Conservation (phyloP, 2,113 vertebrate genomes). For the Pelobates fuscus region DNA sequence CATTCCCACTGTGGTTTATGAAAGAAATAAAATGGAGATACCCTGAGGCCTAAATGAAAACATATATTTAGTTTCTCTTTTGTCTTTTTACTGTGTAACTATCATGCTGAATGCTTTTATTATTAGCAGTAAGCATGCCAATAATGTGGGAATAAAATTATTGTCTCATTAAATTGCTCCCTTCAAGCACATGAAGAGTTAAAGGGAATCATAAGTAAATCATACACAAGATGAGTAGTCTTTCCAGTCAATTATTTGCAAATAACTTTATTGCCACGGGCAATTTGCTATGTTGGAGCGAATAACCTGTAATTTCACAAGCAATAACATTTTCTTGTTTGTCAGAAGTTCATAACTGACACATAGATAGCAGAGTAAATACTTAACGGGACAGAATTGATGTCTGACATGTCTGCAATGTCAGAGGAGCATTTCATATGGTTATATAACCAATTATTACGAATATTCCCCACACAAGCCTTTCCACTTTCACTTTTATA, state of each 20-base stretch:
- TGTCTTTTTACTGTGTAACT: conserved; percentile 50
- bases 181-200: not conserved
- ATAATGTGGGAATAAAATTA: not conserved
- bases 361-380: not conserved
- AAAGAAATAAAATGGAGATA: conserved; percentile 58
- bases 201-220: conserved; percentile 3
- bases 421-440: no score
- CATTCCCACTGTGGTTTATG: conserved; percentile 52
- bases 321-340: conserved; percentile 20
- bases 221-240: conserved; percentile 16
- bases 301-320: conserved; percentile 31
- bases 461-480: no score
- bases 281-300: not conserved
- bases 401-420: not conserved
- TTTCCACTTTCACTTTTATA: no score
- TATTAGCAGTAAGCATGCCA: conserved; percentile 3
- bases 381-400: conserved; percentile 20
- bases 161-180: no score
- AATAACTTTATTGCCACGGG: conserved; percentile 21
- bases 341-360: conserved; percentile 11
- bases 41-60: conserved; percentile 57
- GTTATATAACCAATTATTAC: no score
- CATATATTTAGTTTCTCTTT: conserved; percentile 59
- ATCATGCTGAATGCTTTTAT: conserved; percentile 54
- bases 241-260: conserved; percentile 49